Percentiles rank a stretch among this genome's conserved stretches.
Conservation (phyloP, 2,888 invertebrate species). For the Dusona sp. region DNA sequence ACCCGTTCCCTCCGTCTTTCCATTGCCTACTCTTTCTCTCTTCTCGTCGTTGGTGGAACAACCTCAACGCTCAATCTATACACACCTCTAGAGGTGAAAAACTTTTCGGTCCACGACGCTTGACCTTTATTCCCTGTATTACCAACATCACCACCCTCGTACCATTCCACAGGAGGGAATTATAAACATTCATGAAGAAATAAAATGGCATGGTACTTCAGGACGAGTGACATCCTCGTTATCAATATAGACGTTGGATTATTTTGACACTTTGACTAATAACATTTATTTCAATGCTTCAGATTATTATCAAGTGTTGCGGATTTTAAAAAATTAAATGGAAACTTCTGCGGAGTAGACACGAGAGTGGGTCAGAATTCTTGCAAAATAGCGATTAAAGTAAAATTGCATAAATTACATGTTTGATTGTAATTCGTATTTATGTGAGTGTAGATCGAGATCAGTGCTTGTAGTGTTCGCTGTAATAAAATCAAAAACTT, state of each 20-base stretch:
- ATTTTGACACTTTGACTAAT: neutral
- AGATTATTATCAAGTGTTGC: neutral
- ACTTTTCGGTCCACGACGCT: conserved; percentile 58
- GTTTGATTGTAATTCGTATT: neutral
- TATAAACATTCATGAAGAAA: conserved; percentile 2
- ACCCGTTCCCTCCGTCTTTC: conserved; percentile 50
- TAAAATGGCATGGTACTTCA: conserved; percentile 6
- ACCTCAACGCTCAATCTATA: conserved; percentile 46
- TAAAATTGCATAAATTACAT: neutral
- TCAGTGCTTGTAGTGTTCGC: too few species aligned
- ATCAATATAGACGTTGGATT: neutral
- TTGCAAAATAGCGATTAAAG: neutral
- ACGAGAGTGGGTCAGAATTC: neutral
- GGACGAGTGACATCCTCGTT: neutral
- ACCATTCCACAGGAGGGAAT: neutral
- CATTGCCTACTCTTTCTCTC: conserved; percentile 23
- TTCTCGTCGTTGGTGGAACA: conserved; percentile 22
- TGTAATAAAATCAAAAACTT: too few species aligned
- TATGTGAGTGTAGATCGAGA: too few species aligned
- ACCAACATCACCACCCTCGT: conserved; percentile 15
- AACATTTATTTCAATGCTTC: neutral
- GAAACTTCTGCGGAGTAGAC: neutral
- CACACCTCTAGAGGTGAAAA: conserved; percentile 53
- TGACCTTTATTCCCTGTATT: conserved; percentile 53
- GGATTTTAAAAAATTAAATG: neutral